Evolutionary conservation across 2,888 invertebrate species (phyloP).

Genomic region (Desoria tigrina): DNA sequence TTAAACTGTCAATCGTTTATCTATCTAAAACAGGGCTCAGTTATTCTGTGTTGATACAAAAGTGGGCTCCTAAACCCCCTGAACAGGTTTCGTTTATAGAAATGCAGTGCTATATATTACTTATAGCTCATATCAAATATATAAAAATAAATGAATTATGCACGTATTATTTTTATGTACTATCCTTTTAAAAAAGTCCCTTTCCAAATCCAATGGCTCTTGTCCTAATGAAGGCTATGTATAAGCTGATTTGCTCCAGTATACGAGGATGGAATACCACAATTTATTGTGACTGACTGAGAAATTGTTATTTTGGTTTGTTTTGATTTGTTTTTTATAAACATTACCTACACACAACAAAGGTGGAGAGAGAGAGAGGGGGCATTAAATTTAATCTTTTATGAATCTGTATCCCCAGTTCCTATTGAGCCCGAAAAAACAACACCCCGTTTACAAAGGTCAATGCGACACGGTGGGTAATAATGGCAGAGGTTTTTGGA

Average conservation of each 20-base stretch:
- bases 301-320: constrained; percentile 20
- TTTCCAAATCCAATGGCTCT: neutral
- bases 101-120: no score
- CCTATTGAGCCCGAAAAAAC: constrained; percentile 17
- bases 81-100: neutral
- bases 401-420: constrained; percentile 2
- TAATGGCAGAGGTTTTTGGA: neutral
- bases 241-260: constrained; percentile 13
- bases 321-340: constrained; percentile 24
- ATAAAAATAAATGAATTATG: neutral
- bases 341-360: constrained; percentile 4
- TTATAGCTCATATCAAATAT: no score
- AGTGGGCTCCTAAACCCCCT: no score
- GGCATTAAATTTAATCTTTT: constrained; percentile 8
- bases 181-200: neutral
- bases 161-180: neutral
- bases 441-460: constrained; percentile 22
- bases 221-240: neutral
- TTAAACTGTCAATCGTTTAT: no score
- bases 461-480: constrained; percentile 24
- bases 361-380: no score
- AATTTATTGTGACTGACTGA: no score
- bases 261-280: no score
- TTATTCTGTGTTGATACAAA: no score
- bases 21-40: no score